These are phyloP conservation scores for Whitmania pigra DNA, from an alignment of 1,140 invertebrate genomes.

Conservation along the genomic window DNA sequence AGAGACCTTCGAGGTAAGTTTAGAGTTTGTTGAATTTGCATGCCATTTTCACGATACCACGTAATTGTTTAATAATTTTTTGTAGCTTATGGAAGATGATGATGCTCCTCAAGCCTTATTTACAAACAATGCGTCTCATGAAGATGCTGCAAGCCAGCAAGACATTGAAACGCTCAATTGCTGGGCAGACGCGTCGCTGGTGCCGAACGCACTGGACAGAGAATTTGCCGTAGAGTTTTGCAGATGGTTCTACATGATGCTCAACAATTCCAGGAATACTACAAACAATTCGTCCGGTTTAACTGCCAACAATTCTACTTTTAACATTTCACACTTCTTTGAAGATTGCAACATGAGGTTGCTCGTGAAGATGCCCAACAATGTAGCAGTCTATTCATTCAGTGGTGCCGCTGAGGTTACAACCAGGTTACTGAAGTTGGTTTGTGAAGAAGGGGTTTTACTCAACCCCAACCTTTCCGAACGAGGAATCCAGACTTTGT, in stretches of 20 bases:
- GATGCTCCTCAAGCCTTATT: background rate
- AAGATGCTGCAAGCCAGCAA: background rate
- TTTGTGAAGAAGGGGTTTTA: background rate
- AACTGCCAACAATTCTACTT: background rate
- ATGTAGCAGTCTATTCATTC: background rate
- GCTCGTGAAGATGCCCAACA: background rate
- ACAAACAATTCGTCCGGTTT: background rate
- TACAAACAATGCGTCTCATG: background rate
- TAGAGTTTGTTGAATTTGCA: background rate
- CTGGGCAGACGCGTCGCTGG: background rate
- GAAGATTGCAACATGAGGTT: background rate
- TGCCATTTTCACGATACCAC: background rate
- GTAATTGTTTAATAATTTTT: background rate
- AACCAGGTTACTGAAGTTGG: background rate
- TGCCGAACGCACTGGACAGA: background rate
- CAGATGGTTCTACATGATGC: background rate
- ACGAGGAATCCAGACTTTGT: background rate
- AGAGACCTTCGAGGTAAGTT: background rate
- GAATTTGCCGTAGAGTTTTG: slow-evolving; percentile 6
- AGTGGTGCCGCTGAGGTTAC: background rate
- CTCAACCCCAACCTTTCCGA: background rate
- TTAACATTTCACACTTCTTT: background rate
- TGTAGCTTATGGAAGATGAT: background rate
- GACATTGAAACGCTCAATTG: background rate
- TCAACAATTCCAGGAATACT: background rate